Base-by-base conservation (phyloP, 2,797 vertebrate species). In the Gobio occitaniae region DNA sequence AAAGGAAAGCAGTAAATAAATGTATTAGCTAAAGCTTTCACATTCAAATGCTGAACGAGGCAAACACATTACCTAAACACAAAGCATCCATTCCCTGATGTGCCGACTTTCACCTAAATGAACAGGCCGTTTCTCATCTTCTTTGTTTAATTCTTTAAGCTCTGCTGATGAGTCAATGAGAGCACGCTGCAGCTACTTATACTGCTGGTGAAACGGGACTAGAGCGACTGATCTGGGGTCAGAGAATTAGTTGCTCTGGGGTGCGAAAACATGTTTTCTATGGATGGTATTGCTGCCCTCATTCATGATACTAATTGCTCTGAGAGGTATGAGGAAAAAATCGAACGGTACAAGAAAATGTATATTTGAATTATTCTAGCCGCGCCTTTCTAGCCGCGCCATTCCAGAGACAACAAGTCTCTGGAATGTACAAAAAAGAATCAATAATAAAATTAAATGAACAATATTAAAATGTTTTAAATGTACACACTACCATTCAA, bases 1-100 rank as follows among this genome's bases (percentile, higher is more conserved):
- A 78, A 91, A 92, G 90, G 91, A 88, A 84, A 91, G 69, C 89
- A 88, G 90, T 91, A 93, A 93, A 92, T 87, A 88, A 89, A 89
- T 91, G 90, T 88, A 92, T 92, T 84, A 88, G 69, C 90, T 93
- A 90, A 80, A 87, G 83, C 82, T 85, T 91, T 93, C 84, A 91
- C 83, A 89, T 90, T 87, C 85, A 84, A 80, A 83, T 90, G 89
- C 89, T 87, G 90, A 88, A 82, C 75, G 82, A 16, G 36, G 84
- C 74, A 79, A 84, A 80, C 82, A 87, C 89, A 87, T 89, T 89
- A 93, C 90, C 79, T 52, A 36, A 82, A 84, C 78, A 90, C 86
- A 86, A 89, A 88, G 66, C 75, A 72, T 44, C n/a, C 41, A 41
- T 78, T 85, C 82, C 85, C 86, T 63, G 36, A 87, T 48, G 89